Conservation (phyloP, 2,797 vertebrate genomes). For the Poecilia velifera region DNA sequence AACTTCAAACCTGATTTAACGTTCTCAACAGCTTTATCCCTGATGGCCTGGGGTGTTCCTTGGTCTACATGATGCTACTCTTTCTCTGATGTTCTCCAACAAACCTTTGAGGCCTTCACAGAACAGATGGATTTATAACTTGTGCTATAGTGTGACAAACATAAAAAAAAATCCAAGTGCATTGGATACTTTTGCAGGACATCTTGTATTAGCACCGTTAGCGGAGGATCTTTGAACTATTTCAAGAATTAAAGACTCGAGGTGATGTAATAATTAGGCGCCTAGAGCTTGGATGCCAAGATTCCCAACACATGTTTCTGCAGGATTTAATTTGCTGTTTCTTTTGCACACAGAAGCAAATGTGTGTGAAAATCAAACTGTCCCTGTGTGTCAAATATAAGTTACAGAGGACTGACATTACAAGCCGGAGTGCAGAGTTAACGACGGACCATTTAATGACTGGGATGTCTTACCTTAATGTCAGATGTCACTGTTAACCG, state of each 20-base stretch:
- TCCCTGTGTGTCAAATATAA: constrained; percentile 39
- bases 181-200: not conserved
- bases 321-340: constrained; percentile 39
- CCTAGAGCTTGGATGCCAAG: not conserved
- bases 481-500: constrained; percentile 71
- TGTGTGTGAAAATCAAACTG: constrained; percentile 18
- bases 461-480: constrained; percentile 65
- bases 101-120: not conserved
- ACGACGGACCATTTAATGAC: constrained; percentile 25
- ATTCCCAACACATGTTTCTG: not conserved
- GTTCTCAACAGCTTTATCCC: not conserved
- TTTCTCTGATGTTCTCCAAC: not conserved
- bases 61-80: not conserved
- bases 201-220: not conserved
- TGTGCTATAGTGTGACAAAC: not conserved
- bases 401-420: constrained; percentile 64
- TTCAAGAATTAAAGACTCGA: not conserved
- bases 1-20: not conserved
- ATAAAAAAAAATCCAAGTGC: not conserved
- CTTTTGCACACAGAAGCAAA: constrained; percentile 21
- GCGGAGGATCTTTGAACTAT: not conserved
- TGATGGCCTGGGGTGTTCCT: not conserved
- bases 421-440: constrained; percentile 43
- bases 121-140: not conserved
- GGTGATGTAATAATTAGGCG: not conserved